Percentiles rank a stretch among this genome's conserved stretches.
phyloP scores from a whole-genome alignment of 2,888 invertebrate genomes.

The Dicranocentrus wangi region DNA sequence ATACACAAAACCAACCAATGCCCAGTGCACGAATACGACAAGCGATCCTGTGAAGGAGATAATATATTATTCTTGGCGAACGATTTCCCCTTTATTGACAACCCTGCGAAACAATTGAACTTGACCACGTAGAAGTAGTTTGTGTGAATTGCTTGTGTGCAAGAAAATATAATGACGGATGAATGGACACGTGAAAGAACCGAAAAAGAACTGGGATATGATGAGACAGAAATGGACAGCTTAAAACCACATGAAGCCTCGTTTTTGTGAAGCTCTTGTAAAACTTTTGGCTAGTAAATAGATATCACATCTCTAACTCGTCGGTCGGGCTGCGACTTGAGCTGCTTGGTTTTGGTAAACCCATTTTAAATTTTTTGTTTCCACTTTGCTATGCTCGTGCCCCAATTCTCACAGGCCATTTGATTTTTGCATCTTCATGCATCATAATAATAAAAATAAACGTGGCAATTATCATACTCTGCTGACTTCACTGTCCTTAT shows the following conservation, averaged over 20 bases:
- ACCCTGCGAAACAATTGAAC: neutral
- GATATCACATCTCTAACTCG: no score
- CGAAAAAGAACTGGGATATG: conserved; percentile 14
- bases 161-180: conserved; percentile 32
- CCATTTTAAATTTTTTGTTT: conserved; percentile 17
- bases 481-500: neutral
- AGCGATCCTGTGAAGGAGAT: neutral
- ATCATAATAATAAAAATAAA: conserved; percentile 52
- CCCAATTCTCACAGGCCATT: conserved; percentile 58
- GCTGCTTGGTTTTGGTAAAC: conserved; percentile 29
- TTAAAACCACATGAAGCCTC: conserved; percentile 32
- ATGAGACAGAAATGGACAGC: conserved; percentile 21
- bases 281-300: neutral
- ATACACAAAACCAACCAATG: neutral
- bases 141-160: neutral
- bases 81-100: conserved; percentile 4
- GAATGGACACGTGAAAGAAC: conserved; percentile 23
- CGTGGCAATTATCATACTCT: conserved; percentile 28
- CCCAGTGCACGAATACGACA: neutral
- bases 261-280: neutral
- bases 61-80: neutral
- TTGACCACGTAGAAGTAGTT: conserved; percentile 7
- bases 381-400: neutral
- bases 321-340: no score
- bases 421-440: conserved; percentile 56